Evolutionary conservation across 2,797 vertebrate species (phyloP).

Genomic region (Pangasius sanitwongsei): DNA sequence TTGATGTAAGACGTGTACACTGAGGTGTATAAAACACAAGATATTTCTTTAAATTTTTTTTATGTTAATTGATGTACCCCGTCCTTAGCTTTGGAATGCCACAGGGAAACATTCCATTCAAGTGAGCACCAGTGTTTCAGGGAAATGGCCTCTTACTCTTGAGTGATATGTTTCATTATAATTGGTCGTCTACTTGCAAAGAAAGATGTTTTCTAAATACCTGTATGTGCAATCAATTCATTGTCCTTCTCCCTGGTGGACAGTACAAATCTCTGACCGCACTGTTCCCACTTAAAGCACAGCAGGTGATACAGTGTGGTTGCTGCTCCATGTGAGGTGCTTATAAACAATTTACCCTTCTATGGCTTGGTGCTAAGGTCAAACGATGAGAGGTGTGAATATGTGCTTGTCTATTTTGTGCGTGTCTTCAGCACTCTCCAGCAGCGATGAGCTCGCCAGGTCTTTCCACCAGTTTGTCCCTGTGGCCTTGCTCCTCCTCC

Average conservation of each 20-base stretch:
- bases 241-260: slow-evolving; percentile 5
- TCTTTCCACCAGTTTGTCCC: slow-evolving; percentile 73
- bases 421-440: slow-evolving; percentile 74
- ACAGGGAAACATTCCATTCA: slow-evolving; percentile 32
- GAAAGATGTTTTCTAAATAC: background rate
- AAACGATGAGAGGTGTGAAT: slow-evolving; percentile 24
- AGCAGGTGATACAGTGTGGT: slow-evolving; percentile 22
- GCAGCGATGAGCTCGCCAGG: slow-evolving; percentile 79
- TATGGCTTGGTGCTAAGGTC: slow-evolving; percentile 23
- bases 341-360: slow-evolving; percentile 15
- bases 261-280: slow-evolving; percentile 8
- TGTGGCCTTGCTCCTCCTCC: slow-evolving; percentile 69
- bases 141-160: background rate
- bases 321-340: slow-evolving; percentile 19
- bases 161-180: slow-evolving; percentile 39
- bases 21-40: slow-evolving; percentile 29
- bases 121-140: slow-evolving; percentile 44
- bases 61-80: background rate
- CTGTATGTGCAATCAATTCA: slow-evolving; percentile 11
- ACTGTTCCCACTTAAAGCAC: slow-evolving; percentile 31
- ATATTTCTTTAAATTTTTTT: background rate
- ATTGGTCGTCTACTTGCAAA: background rate
- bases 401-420: slow-evolving; percentile 24
- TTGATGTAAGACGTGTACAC: slow-evolving; percentile 29
- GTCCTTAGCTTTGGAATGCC: slow-evolving; percentile 14